Base-by-base conservation (phyloP, 2,113 vertebrate species). In the Clinocottus analis region DNA sequence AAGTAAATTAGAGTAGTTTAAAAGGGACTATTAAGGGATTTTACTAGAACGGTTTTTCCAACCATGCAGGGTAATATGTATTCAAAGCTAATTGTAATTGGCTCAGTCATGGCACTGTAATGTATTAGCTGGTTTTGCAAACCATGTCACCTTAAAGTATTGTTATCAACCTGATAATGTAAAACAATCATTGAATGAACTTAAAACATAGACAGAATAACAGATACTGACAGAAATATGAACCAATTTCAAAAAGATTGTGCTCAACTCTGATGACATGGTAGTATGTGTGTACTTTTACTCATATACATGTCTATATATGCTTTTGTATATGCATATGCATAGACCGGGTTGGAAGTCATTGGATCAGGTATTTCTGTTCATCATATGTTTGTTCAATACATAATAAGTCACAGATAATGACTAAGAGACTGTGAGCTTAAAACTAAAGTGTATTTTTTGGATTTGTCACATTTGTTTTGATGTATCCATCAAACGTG, bases 31-130 rank as follows among this genome's bases (percentile, higher is more conserved):
- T 62, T 19, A 80, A 68, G 27, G 35, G 25, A 68, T 49, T 49
- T 37, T 77, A 3, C 56, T 27, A 14, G 55, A 25, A 59, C 29
- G 23, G 8, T 75, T 60, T 47, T 72, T 68, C 17, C 55, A 75
- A n/a, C 43, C 49, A 31, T 63, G 70, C 63, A 75, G 59, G 59
- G 60, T 77, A 79, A 82, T 39, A 53, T 55, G 9, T 64, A 71
- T 85, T 27, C 43, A 72, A 67, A 69, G 64, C 25, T 25, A 73
- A 75, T 58, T 72, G 45, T 59, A 74, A 78, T 77, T 66, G 58
- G 45, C 64, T 65, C 29, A 62, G n/a, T 74, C 12, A 14, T 37
- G 7, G 56, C 35, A 66, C 51, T 51, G 5, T 23, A 61, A 55
- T 61, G 59, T 61, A 37, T 60, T 60, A 29, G 21, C 17, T 58